Evolutionary conservation across 2,797 vertebrate genomes (phyloP).

Genomic region (Phoebastria nigripes): DNA sequence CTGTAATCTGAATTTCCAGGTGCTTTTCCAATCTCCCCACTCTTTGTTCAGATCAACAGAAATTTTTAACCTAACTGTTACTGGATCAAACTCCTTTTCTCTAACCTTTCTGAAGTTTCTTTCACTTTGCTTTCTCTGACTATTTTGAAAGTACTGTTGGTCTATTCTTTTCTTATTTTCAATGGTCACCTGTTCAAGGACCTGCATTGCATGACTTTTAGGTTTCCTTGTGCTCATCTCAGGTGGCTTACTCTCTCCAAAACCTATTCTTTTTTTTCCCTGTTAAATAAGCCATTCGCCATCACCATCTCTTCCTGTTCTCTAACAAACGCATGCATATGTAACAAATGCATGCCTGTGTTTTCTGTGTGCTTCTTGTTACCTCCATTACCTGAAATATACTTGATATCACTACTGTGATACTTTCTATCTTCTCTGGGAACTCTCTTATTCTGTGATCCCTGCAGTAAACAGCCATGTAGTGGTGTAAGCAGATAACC

Average conservation of each 20-base stretch:
- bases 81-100: not conserved
- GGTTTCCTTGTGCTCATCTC: not conserved
- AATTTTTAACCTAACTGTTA: not conserved
- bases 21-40: not conserved
- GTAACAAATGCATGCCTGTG: not conserved
- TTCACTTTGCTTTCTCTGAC: not conserved
- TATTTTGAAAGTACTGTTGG: not conserved
- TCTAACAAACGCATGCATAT: not conserved
- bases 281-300: not conserved
- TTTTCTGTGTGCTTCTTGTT: not conserved
- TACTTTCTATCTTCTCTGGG: not conserved
- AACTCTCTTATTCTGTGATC: not conserved
- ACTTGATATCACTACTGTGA: not conserved
- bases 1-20: not conserved
- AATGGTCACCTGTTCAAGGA: not conserved
- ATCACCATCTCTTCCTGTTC: not conserved
- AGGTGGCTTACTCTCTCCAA: not conserved
- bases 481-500: not conserved
- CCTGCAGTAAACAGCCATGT: not conserved
- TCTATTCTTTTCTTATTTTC: not conserved
- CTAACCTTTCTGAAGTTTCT: not conserved
- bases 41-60: not conserved
- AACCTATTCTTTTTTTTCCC: not conserved
- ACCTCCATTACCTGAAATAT: not conserved
- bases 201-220: not conserved